A percentile compares a stretch with the other conserved stretches of the same genome.
phyloP scores from a whole-genome alignment of 2,888 invertebrate species.

The Papilio protenor region DNA sequence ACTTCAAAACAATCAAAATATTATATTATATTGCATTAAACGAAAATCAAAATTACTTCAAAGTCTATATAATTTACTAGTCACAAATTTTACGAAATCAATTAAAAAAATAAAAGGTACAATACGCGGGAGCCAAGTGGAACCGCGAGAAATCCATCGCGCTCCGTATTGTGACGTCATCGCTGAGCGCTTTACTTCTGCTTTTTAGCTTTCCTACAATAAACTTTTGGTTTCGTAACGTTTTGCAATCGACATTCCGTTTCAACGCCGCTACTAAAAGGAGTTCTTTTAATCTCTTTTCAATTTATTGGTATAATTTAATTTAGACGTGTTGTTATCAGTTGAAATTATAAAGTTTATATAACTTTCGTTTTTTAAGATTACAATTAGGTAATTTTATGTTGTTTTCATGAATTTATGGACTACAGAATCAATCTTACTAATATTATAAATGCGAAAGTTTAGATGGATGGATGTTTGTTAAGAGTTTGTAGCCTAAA shows the following conservation, averaged over 20 bases:
- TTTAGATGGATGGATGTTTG: too few species aligned
- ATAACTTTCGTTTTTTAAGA: neutral
- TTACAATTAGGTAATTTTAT: neutral
- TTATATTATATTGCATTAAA: neutral
- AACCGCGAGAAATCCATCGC: conserved; percentile 32
- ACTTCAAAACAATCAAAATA: neutral
- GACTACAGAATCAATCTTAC: neutral
- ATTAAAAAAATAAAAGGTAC: neutral
- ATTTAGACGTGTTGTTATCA: neutral
- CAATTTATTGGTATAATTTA: conserved; percentile 10
- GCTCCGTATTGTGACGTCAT: conserved; percentile 32
- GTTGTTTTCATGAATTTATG: neutral
- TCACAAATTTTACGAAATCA: neutral
- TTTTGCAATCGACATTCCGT: conserved; percentile 13
- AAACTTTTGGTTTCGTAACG: conserved; percentile 27
- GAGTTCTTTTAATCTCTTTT: neutral
- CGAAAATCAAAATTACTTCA: neutral
- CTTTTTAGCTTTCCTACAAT: conserved; percentile 38
- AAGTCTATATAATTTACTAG: neutral
- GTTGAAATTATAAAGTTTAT: neutral
- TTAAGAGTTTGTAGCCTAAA: too few species aligned
- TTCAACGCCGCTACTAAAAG: neutral
- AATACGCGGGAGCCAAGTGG: conserved; percentile 16
- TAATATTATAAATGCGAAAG: too few species aligned
- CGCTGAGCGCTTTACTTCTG: conserved; percentile 19